phyloP scores from a whole-genome alignment of 2,888 invertebrate species.

The Strigamia maritima region DNA sequence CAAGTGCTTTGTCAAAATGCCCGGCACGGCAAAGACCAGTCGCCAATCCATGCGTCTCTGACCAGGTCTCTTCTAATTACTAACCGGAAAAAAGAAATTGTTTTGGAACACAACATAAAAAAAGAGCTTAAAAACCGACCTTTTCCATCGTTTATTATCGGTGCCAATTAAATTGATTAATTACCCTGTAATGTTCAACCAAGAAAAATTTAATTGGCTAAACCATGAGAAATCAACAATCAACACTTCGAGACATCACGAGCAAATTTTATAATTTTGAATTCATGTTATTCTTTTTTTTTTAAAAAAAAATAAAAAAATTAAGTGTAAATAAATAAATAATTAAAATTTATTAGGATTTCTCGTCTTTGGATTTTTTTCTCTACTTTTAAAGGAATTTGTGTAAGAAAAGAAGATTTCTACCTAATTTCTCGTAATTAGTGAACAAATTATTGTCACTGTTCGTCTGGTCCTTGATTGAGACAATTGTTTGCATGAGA shows the following conservation, averaged over 20 bases:
- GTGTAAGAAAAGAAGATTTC: not conserved
- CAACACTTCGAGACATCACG: not conserved
- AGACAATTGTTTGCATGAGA: slow-evolving; percentile 6
- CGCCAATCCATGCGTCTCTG: not conserved
- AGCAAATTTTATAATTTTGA: not conserved
- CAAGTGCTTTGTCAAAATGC: slow-evolving; percentile 12
- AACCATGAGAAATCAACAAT: not conserved
- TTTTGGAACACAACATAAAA: slow-evolving; percentile 2
- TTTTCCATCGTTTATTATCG: slow-evolving; percentile 8
- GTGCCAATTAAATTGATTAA: slow-evolving; percentile 28
- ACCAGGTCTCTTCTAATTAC: slow-evolving; percentile 24
- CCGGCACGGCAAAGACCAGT: not conserved
- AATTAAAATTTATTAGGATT: not conserved
- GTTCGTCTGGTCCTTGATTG: slow-evolving; percentile 21
- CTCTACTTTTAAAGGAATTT: not conserved
- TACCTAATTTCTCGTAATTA: slow-evolving; percentile 33
- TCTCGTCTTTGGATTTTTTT: not conserved
- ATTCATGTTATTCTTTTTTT: not conserved
- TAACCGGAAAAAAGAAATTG: not conserved
- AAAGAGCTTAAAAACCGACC: not conserved
- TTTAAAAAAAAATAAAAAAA: not conserved
- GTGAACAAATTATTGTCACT: slow-evolving; percentile 32
- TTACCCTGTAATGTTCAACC: not conserved
- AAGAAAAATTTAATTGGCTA: slow-evolving; percentile 17
- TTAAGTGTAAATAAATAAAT: not conserved